These are phyloP conservation scores for Phrynocephalus guinanensis DNA, from an alignment of 2,797 vertebrate genomes.

Conservation along the genomic window DNA sequence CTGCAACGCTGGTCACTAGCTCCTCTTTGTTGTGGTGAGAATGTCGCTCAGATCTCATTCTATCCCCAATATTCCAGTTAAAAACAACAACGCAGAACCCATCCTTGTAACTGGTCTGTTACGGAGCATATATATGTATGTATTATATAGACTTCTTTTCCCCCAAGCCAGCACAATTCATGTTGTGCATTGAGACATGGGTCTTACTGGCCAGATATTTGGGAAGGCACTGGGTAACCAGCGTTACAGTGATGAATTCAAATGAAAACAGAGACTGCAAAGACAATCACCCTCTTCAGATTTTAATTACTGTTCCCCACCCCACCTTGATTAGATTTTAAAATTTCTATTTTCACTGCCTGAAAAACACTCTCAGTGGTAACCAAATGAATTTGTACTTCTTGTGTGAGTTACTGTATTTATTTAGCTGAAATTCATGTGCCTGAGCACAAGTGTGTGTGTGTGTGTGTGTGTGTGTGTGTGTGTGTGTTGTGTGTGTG, in stretches of 20 bases:
- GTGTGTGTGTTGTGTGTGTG: too few relatives aligned
- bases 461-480: too few relatives aligned
- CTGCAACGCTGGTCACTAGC: slow-evolving; percentile 78
- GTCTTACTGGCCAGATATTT: slow-evolving; percentile 50
- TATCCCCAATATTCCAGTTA: slow-evolving; percentile 62
- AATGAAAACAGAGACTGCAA: slow-evolving; percentile 44
- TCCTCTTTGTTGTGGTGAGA: slow-evolving; percentile 79
- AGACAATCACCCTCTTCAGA: slow-evolving; percentile 45
- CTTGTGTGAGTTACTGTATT: slow-evolving; percentile 62
- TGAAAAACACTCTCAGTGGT: slow-evolving; percentile 61
- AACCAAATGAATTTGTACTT: slow-evolving; percentile 70
- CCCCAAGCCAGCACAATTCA: slow-evolving; percentile 54
- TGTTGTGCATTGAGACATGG: slow-evolving; percentile 58
- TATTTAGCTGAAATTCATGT: slow-evolving; percentile 65
- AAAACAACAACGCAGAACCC: background rate
- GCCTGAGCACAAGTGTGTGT: slow-evolving; percentile 26
- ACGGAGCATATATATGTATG: slow-evolving; percentile 42
- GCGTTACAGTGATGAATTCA: slow-evolving; percentile 36
- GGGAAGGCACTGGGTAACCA: slow-evolving; percentile 40
- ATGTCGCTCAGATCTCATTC: slow-evolving; percentile 74
- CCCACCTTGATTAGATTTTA: background rate
- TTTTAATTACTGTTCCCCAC: slow-evolving; percentile 60
- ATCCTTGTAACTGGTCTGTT: background rate
- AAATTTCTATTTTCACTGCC: slow-evolving; percentile 58
- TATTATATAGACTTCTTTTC: slow-evolving; percentile 23